Base-by-base conservation (phyloP, 2,888 invertebrate genomes). In the Spodoptera littoralis region DNA sequence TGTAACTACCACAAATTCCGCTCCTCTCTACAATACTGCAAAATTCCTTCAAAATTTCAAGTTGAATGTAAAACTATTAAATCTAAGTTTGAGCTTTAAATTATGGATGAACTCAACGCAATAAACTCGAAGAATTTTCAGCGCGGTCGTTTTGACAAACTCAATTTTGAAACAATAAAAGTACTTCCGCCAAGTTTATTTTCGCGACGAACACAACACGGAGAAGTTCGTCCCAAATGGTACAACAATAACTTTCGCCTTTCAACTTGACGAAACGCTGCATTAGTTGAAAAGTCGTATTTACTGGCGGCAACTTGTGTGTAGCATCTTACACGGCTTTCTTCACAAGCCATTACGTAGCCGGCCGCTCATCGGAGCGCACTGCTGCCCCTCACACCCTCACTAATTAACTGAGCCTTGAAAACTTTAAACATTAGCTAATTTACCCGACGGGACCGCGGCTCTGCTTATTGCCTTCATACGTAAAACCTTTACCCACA, bases 391-490 rank as follows among this genome's bases (percentile, higher is more conserved):
- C 81, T 83, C 84, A 86, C 85, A 86, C 84, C 79, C 85, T 80
- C 79, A 76, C 85, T 91, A 91, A 90, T 91, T 91, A 89, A 88
- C 83, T 75, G 81, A 89, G 84, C 88, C 87, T 86, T 88, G 84
- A 85, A 86, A 90, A 91, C 88, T 91, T 90, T 82, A 84, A 87
- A 83, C 87, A 86, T 88, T 87, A 88, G 85, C 87, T 89, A 88
- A 90, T 89, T 88, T 87, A 83, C 82, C 84, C 80, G 58, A 36
- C 64, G 76, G 73, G 77, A 79, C 74, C 74, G 57, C 72, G 73
- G 79, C 79, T 76, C 71, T 72, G 70, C 79, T 69, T 78, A 65
- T 73, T 73, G 58, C 60, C 47, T 73, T 65, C 61, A 65, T 59
- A 65, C 49, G 62, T 45, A 64, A 59, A 54, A 56, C 55, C 44